Percentiles rank a stretch among this genome's conserved stretches.
phyloP scores from a whole-genome alignment of 2,113 vertebrate species.

The Sebastes fasciatus region DNA sequence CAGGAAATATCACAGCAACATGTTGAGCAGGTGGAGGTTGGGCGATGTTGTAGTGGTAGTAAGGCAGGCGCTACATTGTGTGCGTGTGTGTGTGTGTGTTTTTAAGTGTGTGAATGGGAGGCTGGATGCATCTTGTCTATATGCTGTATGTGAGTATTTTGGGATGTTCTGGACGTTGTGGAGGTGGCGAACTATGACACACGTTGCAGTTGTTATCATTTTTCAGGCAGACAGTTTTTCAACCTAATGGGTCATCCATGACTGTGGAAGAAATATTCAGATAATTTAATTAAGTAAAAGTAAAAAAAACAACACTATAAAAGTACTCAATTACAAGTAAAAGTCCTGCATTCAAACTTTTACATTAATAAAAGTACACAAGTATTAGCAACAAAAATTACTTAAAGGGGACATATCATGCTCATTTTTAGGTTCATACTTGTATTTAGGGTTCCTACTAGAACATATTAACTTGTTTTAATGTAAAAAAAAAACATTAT shows the following conservation, averaged over 20 bases:
- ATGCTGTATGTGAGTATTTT: not conserved
- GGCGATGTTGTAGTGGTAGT: slow-evolving; percentile 38
- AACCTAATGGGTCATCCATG: slow-evolving; percentile 9
- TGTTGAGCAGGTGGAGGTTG: slow-evolving; percentile 60
- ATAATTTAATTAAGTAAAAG: no score
- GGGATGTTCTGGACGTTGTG: not conserved
- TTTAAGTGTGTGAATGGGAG: slow-evolving; percentile 4
- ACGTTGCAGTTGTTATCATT: not conserved
- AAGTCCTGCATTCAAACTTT: no score
- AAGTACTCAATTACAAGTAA: no score
- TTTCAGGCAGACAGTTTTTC: not conserved
- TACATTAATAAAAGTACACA: no score
- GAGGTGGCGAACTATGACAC: no score
- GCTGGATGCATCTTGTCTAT: not conserved
- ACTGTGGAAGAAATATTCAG: not conserved
- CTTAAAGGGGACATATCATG: no score
- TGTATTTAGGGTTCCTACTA: no score
- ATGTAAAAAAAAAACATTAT: no score
- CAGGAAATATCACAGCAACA: slow-evolving; percentile 66
- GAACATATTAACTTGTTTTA: no score
- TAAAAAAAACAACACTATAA: no score
- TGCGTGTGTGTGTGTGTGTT: not conserved
- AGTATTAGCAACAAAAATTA: no score
- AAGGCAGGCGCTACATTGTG: not conserved
- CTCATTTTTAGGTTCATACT: no score